Conservation (phyloP, 2,888 invertebrate species). For the Acanthosepion pharaonis region DNA sequence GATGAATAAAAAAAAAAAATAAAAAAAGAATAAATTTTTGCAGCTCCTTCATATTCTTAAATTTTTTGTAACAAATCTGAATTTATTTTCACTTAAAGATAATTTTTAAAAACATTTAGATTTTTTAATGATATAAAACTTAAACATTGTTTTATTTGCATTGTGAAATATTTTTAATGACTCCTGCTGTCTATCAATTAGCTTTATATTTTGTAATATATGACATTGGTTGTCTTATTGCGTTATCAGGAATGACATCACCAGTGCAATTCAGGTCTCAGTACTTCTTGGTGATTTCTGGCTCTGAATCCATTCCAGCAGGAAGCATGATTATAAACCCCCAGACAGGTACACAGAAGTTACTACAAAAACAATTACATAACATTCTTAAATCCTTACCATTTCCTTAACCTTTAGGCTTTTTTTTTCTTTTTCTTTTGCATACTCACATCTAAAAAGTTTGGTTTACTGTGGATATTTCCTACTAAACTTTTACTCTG, state of each 20-base stretch:
- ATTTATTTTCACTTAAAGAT: background rate
- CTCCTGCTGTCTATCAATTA: background rate
- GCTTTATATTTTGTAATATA: slow-evolving; percentile 36
- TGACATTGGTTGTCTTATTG: slow-evolving; percentile 43
- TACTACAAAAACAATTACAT: slow-evolving; percentile 12
- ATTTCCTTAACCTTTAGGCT: background rate
- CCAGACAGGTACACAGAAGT: slow-evolving; percentile 67
- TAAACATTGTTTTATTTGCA: background rate
- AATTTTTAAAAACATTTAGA: background rate
- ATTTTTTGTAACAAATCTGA: too few relatives aligned
- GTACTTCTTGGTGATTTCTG: slow-evolving; percentile 82
- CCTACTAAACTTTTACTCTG: background rate
- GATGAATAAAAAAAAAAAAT: background rate
- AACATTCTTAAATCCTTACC: background rate
- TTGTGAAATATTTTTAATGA: background rate
- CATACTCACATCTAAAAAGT: slow-evolving; percentile 20
- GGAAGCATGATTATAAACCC: slow-evolving; percentile 93
- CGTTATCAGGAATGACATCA: slow-evolving; percentile 46
- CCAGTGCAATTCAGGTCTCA: slow-evolving; percentile 37
- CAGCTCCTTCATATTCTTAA: too few relatives aligned
- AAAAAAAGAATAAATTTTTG: background rate
- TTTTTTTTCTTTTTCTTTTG: background rate
- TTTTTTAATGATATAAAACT: background rate
- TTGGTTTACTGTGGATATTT: slow-evolving; percentile 1
- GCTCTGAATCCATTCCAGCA: slow-evolving; percentile 87